Base-by-base conservation (phyloP, 2,888 invertebrate genomes). In the Phyto melanocephala region DNA sequence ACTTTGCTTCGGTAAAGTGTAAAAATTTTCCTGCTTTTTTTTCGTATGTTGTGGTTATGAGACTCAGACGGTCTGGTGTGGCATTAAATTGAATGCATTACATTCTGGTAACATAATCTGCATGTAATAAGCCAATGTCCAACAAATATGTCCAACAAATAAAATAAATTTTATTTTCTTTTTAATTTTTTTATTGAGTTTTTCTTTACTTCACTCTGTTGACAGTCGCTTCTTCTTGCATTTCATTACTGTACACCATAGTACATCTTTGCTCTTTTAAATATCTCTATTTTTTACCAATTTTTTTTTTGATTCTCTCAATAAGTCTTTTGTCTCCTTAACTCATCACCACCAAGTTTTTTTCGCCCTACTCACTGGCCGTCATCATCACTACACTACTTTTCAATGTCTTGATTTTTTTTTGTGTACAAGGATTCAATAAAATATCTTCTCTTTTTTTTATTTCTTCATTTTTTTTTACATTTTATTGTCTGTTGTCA, bases 41-140 rank as follows among this genome's bases (percentile, higher is more conserved):
- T 37, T 20, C 37, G 54, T 56, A 11, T 42, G 15, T 8, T 17
- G 2, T 35, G 10, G 20, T 28, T 17, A 10, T 52, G 37, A 60
- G 20, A 52, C 42, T n/a, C 42, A 50, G 56, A 62, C 60, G 20
- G 42, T 79, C 72, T 62, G 79, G 45, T 74, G 67, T 74, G 52
- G 42, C 37, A 67, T 80, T 72, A 65, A 79, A 81, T 81, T 72
- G 77, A 72, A 77, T 63, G 80, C 52, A 81, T 81, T 77, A 77
- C 78, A 78, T 56, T 74, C 74, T 74, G 78, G 62, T 81, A 78
- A 74, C 74, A 81, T 74, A 81, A 81, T 81, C 74, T 81, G 81
- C 78, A 78, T 81, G 74, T 81, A 81, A 81, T 81, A 81, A 78
- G 81, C 81, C 81, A 74, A 63, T 81, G 81, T 81, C 72, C 74